These are phyloP conservation scores for Dasypogon diadema DNA, from an alignment of 2,888 invertebrate species.

Conservation along the genomic window DNA sequence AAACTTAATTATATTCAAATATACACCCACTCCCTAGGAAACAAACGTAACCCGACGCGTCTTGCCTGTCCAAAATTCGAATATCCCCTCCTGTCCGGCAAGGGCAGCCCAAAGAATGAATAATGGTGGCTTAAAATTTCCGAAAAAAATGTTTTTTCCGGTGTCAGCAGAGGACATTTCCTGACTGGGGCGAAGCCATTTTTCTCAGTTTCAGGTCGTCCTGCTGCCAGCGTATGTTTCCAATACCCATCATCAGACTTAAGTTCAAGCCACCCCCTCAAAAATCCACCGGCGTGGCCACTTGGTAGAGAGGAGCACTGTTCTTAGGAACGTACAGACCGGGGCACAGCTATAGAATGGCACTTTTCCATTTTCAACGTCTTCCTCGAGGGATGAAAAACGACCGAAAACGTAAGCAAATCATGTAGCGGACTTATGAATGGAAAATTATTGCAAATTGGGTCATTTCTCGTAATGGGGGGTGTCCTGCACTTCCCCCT, in stretches of 20 bases:
- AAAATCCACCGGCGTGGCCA: not conserved
- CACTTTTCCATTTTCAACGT: slow-evolving; percentile 14
- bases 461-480: slow-evolving; percentile 43
- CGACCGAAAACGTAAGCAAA: slow-evolving; percentile 7
- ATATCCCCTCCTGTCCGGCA: not conserved
- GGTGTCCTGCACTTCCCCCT: slow-evolving; percentile 3
- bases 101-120: slow-evolving; percentile 13
- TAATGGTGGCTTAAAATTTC: slow-evolving; percentile 35
- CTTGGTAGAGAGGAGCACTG: not conserved
- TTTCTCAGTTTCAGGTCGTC: not conserved
- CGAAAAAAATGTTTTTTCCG: slow-evolving; percentile 33
- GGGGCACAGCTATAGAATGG: too few relatives aligned
- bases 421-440: slow-evolving; percentile 30
- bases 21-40: not conserved
- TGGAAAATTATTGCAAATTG: slow-evolving; percentile 52
- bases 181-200: slow-evolving; percentile 10
- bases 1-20: not conserved
- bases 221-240: slow-evolving; percentile 5
- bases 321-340: not conserved
- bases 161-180: slow-evolving; percentile 22
- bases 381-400: slow-evolving; percentile 13
- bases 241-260: not conserved
- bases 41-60: too few relatives aligned
- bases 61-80: not conserved
- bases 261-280: not conserved